Conservation (phyloP, 1,140 invertebrate species). For the Bombyx mandarina region DNA sequence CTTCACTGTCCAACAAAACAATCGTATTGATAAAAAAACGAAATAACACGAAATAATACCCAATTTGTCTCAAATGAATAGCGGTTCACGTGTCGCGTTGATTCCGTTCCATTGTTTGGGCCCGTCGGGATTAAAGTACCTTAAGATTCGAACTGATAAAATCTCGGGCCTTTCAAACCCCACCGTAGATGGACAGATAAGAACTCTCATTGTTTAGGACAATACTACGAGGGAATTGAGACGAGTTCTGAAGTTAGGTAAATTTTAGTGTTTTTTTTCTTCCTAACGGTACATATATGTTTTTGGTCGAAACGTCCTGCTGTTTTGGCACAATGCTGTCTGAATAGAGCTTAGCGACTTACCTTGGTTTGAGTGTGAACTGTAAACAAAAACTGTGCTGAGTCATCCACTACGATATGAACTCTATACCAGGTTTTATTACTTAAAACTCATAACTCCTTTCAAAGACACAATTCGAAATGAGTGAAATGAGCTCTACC, state of each 20-base stretch:
- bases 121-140: conserved; percentile 30
- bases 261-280: conserved; percentile 4
- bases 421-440: too few species aligned
- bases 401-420: too few species aligned
- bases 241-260: conserved; percentile 19
- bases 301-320: conserved; percentile 9
- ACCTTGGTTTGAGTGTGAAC: too few species aligned
- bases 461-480: too few species aligned
- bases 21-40: conserved; percentile 2
- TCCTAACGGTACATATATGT: conserved; percentile 19
- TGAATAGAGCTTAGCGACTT: too few species aligned
- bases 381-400: too few species aligned
- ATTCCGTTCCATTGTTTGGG: conserved; percentile 34
- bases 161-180: conserved; percentile 37
- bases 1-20: conserved; percentile 15
- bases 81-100: conserved; percentile 40
- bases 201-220: conserved; percentile 32
- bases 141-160: conserved; percentile 30
- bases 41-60: conserved; percentile 25
- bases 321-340: conserved; percentile 5
- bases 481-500: too few species aligned
- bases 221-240: conserved; percentile 23
- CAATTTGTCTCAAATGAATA: conserved; percentile 44
- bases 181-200: conserved; percentile 40
- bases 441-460: too few species aligned